phyloP scores from a whole-genome alignment of 2,797 vertebrate genomes.

The Tinamus major region DNA sequence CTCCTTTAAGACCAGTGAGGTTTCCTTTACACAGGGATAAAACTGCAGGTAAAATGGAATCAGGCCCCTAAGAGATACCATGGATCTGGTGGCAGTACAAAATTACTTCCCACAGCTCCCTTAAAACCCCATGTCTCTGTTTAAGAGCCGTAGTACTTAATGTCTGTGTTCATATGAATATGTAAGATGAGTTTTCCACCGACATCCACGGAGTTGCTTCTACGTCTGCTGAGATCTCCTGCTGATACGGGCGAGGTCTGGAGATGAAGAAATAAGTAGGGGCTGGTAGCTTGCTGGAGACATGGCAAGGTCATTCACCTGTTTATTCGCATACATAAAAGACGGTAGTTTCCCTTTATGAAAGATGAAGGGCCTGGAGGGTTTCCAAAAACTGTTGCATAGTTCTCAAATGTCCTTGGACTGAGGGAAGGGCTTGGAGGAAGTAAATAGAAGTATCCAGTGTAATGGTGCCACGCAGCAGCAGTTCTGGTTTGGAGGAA shows the following conservation, averaged over 20 bases:
- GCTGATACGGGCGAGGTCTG: constrained; percentile 21
- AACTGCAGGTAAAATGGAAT: not conserved
- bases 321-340: constrained; percentile 28
- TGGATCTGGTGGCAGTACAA: not conserved
- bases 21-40: not conserved
- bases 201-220: not conserved
- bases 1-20: not conserved
- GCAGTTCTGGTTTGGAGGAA: constrained; percentile 30
- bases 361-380: constrained; percentile 52
- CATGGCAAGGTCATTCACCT: constrained; percentile 2
- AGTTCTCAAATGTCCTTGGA: constrained; percentile 60
- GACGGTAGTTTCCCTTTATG: not conserved
- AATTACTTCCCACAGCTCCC: not conserved
- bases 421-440: constrained; percentile 48
- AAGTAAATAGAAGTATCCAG: constrained; percentile 43
- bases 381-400: constrained; percentile 51
- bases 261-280: not conserved
- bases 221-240: not conserved
- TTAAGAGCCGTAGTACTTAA: constrained; percentile 34
- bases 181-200: not conserved
- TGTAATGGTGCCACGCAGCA: not conserved
- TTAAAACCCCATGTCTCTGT: constrained; percentile 37
- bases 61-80: accelerated
- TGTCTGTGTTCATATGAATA: not conserved
- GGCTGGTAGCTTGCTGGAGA: not conserved